Evolutionary conservation across 2,113 vertebrate species (phyloP).

Genomic region (Lampris incognitus): DNA sequence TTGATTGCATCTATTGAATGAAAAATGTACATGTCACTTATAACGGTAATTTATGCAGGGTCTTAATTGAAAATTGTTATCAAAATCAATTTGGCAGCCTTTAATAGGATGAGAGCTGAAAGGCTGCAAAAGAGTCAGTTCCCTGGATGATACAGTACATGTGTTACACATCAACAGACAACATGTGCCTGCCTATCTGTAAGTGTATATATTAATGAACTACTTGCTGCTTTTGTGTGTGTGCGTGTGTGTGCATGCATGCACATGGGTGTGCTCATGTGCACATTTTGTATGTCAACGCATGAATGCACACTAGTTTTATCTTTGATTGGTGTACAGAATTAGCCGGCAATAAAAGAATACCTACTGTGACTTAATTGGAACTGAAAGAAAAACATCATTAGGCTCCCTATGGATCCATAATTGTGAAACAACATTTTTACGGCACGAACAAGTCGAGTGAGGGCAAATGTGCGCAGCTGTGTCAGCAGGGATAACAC

Average conservation of each 20-base stretch:
- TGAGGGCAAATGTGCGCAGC: background rate
- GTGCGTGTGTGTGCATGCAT: slow-evolving; percentile 1
- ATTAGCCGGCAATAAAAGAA: slow-evolving; percentile 25
- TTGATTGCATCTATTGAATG: slow-evolving; percentile 60
- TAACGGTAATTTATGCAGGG: slow-evolving; percentile 71
- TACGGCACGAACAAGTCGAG: background rate
- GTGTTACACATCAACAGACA: slow-evolving; percentile 44
- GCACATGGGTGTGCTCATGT: no score
- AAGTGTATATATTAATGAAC: slow-evolving; percentile 9
- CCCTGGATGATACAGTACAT: slow-evolving; percentile 61
- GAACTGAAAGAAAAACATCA: slow-evolving; percentile 23
- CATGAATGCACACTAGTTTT: slow-evolving; percentile 28
- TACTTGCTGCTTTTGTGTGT: background rate
- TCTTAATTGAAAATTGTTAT: slow-evolving; percentile 82
- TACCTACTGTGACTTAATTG: slow-evolving; percentile 19
- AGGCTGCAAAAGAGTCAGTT: slow-evolving; percentile 54
- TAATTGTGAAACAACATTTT: slow-evolving; percentile 7
- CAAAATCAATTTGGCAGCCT: slow-evolving; percentile 79
- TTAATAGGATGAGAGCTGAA: slow-evolving; percentile 76
- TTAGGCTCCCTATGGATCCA: slow-evolving; percentile 13
- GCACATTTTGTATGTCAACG: background rate
- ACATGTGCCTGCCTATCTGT: slow-evolving; percentile 12
- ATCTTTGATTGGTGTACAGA: slow-evolving; percentile 26
- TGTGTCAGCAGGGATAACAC: background rate
- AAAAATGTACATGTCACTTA: slow-evolving; percentile 66